A percentile compares a stretch with the other conserved stretches of the same genome.
Conservation (phyloP, 2,888 invertebrate genomes). For the Neoaliturus tenellus region DNA sequence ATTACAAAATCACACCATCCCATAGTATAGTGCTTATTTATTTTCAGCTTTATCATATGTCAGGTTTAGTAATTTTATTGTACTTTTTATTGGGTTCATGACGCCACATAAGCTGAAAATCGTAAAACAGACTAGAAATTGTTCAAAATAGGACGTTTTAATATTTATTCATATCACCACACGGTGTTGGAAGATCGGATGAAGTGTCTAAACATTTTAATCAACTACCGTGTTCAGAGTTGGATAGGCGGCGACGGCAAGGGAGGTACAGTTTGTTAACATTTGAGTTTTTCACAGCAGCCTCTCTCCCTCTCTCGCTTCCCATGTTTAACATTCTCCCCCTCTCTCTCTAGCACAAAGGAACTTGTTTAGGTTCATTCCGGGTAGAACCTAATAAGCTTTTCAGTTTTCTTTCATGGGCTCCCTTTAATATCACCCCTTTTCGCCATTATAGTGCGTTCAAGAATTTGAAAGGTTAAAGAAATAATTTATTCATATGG, state of each 20-base stretch:
- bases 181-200: neutral
- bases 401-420: constrained; percentile 37
- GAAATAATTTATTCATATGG: too few species aligned
- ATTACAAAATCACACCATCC: too few species aligned
- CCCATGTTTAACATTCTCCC: constrained; percentile 34
- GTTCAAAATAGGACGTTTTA: too few species aligned
- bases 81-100: too few species aligned
- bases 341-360: constrained; percentile 39
- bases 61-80: too few species aligned
- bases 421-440: constrained; percentile 3
- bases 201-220: neutral
- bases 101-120: too few species aligned
- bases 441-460: neutral
- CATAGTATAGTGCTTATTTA: too few species aligned
- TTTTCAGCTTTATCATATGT: too few species aligned
- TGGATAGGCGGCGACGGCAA: neutral
- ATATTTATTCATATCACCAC: too few species aligned
- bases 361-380: constrained; percentile 46
- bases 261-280: constrained; percentile 39
- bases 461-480: too few species aligned
- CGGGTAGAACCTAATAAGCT: constrained; percentile 42
- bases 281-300: constrained; percentile 29
- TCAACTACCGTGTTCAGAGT: neutral
- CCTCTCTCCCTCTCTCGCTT: neutral
- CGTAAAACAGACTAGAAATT: too few species aligned